phyloP scores from a whole-genome alignment of 2,113 vertebrate species.

The Vidua chalybeata region DNA sequence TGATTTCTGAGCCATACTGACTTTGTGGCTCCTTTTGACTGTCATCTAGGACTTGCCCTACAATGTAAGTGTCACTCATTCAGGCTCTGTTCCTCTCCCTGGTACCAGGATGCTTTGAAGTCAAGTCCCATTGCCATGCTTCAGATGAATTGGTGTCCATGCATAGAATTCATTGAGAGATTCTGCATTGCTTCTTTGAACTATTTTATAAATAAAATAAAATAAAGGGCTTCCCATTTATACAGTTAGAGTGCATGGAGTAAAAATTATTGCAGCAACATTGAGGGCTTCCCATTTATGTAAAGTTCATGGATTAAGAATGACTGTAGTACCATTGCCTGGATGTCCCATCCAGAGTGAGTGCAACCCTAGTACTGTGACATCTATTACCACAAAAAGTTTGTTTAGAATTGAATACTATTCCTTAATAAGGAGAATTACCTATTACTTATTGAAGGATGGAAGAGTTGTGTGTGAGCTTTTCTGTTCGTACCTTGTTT shows the following conservation, averaged over 20 bases:
- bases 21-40: background rate
- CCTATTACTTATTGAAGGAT: background rate
- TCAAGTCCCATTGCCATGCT: background rate
- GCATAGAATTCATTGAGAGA: fast-evolving
- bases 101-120: background rate
- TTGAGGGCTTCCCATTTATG: background rate
- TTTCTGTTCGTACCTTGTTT: background rate
- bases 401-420: background rate
- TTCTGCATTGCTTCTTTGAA: background rate
- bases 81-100: background rate
- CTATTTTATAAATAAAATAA: background rate
- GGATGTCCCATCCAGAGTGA: background rate
- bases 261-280: background rate
- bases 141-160: background rate
- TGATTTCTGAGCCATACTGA: background rate
- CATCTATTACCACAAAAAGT: background rate
- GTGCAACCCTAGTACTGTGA: background rate
- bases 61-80: background rate
- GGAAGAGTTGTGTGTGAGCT: background rate
- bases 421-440: background rate
- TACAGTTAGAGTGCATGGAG: background rate
- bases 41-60: background rate
- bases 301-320: background rate
- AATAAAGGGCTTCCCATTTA: background rate
- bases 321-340: background rate